A percentile compares a stretch with the other conserved stretches of the same genome.
Evolutionary conservation across 2,888 invertebrate species (phyloP).

Genomic region (Nowickia ferox): DNA sequence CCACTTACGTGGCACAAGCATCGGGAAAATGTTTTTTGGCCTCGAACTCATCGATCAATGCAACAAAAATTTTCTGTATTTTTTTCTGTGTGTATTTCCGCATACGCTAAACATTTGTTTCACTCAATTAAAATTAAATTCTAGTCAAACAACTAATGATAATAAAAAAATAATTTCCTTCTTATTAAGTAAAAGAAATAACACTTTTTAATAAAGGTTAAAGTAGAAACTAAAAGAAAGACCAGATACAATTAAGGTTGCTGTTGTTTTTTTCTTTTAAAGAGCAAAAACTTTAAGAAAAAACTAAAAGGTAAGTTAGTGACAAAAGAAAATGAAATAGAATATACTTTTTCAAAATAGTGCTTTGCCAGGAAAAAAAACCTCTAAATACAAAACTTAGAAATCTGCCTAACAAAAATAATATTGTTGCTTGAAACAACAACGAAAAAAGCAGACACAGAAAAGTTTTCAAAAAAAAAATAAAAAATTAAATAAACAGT

Average conservation of each 20-base stretch:
- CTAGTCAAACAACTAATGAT: not conserved
- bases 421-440: slow-evolving; percentile 22
- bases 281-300: slow-evolving; percentile 30
- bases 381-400: slow-evolving; percentile 10
- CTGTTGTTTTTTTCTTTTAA: slow-evolving; percentile 20
- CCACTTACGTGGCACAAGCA: no score
- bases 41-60: no score
- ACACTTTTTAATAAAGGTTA: slow-evolving; percentile 6
- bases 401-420: slow-evolving; percentile 38
- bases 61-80: no score
- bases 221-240: not conserved
- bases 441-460: slow-evolving; percentile 30
- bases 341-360: slow-evolving; percentile 1
- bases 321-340: slow-evolving; percentile 26
- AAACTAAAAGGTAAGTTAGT: slow-evolving; percentile 58
- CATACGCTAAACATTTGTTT: no score
- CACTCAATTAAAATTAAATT: not conserved
- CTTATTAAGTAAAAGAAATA: not conserved
- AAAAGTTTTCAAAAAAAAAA: not conserved
- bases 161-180: not conserved
- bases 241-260: slow-evolving; percentile 40
- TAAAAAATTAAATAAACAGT: slow-evolving; percentile 46
- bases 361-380: slow-evolving; percentile 8
- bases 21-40: no score
- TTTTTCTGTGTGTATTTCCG: no score